Base-by-base conservation (phyloP, 2,113 vertebrate species). In the Sprattus sprattus region DNA sequence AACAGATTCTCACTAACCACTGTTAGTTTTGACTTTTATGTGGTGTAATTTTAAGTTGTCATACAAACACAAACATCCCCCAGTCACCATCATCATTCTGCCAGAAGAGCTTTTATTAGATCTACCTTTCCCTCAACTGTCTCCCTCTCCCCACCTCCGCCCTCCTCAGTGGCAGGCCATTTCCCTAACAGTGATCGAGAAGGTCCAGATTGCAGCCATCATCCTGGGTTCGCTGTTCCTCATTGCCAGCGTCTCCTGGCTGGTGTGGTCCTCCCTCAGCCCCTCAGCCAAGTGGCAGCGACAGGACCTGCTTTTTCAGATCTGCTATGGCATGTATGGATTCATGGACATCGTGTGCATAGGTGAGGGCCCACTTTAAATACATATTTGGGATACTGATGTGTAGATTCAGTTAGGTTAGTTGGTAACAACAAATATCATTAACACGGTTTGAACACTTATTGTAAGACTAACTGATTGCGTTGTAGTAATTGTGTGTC, bases 271-370 rank as follows among this genome's bases (percentile, higher is more conserved):
- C 50, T 97, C 97, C 1, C 96, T 98, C 93, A 98, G 97, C 90
- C 97, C 97, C n/a, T 98, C 97, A 3, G 97, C 97, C 90, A 97
- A 97, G 92, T 98, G 97, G 97, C 97, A 98, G 83, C 95, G 97
- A 5, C 97, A 98, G 93, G 97, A 98, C 93, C 94, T 98, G 93
- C 97, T 98, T 92, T 98, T 98, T 94, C 97, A 98, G 91, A 98
- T 98, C 93, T 98, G 97, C 95, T 98, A 98, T 18, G 97, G 97
- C 94, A 98, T 98, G 97, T 98, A 98, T 5, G 97, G 97, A 90
- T 98, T 98, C 95, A 98, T 98, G 97, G 97, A 98, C 86, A 97
- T 98, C 6, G 97, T 98, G 91, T 98, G 97, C 93, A 97, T 98
- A 95, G 97, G 97, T 98, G 91, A 96, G 93, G 0, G 11, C 39